Conservation (phyloP, 2,888 invertebrate species). For the Hirtodrosophila confusa region DNA sequence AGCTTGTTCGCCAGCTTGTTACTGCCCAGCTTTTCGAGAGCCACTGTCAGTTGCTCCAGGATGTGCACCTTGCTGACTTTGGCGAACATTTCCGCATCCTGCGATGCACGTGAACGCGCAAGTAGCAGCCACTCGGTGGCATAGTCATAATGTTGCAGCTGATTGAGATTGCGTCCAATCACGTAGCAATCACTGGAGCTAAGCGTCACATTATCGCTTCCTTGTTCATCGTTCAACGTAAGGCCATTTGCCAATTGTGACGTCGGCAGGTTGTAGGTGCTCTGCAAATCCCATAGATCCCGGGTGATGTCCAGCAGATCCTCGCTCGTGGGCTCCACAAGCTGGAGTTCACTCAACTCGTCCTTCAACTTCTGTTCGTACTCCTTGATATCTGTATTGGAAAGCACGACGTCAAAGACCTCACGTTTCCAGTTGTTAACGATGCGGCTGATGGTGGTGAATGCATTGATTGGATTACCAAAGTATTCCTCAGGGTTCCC, state of each 20-base stretch:
- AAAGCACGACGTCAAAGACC: slow-evolving; percentile 43
- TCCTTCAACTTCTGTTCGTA: slow-evolving; percentile 3
- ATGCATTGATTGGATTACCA: slow-evolving; percentile 66
- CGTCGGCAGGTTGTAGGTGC: slow-evolving; percentile 93
- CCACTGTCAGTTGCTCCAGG: slow-evolving; percentile 44
- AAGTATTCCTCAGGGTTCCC: slow-evolving; percentile 32
- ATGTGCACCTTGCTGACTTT: slow-evolving; percentile 40
- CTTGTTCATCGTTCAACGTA: slow-evolving; percentile 89
- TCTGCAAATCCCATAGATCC: slow-evolving; percentile 86
- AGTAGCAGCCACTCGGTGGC: slow-evolving; percentile 71
- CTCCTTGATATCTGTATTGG: slow-evolving; percentile 3
- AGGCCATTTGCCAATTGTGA: slow-evolving; percentile 91
- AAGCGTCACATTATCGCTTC: slow-evolving; percentile 33
- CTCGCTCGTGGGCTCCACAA: slow-evolving; percentile 85
- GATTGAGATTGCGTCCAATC: slow-evolving; percentile 54
- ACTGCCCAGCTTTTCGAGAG: slow-evolving; percentile 45
- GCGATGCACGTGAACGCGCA: slow-evolving; percentile 28
- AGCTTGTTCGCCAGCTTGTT: slow-evolving; percentile 63
- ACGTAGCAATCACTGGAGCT: slow-evolving; percentile 66
- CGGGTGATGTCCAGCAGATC: slow-evolving; percentile 89
- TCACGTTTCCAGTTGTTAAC: slow-evolving; percentile 62
- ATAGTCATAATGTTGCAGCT: slow-evolving; percentile 28
- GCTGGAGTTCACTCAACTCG: background rate
- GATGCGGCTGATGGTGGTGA: slow-evolving; percentile 58
- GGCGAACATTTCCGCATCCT: slow-evolving; percentile 21